Evolutionary conservation across 1,140 invertebrate genomes (phyloP).

Genomic region (Drosophila gunungcola): DNA sequence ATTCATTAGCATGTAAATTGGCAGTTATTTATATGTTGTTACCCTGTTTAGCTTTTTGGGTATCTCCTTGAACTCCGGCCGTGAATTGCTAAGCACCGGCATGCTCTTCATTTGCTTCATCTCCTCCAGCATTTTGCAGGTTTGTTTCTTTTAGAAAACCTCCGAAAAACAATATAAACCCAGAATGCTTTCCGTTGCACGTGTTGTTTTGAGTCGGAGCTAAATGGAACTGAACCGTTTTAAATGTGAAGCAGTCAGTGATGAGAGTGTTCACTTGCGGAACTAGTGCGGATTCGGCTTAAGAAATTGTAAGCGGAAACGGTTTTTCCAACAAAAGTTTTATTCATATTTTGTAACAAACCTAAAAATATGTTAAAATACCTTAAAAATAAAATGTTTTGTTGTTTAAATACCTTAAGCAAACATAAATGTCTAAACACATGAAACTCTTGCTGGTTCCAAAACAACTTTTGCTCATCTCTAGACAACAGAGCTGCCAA

Average conservation of each 20-base stretch:
- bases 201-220: constrained; percentile 40
- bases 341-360: too few species aligned
- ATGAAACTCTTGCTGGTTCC: background rate
- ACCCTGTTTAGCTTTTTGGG: constrained; percentile 75
- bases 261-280: background rate
- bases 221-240: constrained; percentile 6
- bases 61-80: constrained; percentile 72
- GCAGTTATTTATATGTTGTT: background rate
- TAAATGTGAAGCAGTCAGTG: constrained; percentile 7
- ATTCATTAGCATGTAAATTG: background rate
- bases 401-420: too few species aligned
- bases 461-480: background rate
- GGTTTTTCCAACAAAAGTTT: too few species aligned
- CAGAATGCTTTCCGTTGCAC: constrained; percentile 43
- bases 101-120: constrained; percentile 74
- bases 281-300: background rate
- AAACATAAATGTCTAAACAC: background rate
- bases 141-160: constrained; percentile 21
- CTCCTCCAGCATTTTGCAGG: constrained; percentile 47
- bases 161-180: constrained; percentile 41
- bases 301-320: too few species aligned
- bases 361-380: too few species aligned
- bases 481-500: constrained; percentile 43
- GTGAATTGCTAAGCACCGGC: constrained; percentile 74
- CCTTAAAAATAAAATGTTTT: too few species aligned